phyloP scores from a whole-genome alignment of 2,113 vertebrate species.

The Delphinapterus leucas region DNA sequence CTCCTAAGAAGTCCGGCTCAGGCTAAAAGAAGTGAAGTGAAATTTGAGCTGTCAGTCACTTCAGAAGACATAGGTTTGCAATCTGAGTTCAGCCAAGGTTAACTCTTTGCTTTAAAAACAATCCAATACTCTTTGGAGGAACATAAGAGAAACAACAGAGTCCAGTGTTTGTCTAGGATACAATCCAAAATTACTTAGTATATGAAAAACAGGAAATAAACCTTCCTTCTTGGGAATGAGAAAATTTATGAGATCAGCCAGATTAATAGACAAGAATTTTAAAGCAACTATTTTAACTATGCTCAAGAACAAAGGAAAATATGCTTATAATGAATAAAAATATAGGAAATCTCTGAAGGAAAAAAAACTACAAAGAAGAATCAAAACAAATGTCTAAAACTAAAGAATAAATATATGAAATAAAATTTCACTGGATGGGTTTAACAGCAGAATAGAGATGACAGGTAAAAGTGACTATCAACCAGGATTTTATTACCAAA shows the following conservation, averaged over 20 bases:
- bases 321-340: not conserved
- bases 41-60: not conserved
- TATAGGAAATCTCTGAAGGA: not conserved
- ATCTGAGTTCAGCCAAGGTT: not conserved
- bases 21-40: not conserved
- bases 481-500: not conserved
- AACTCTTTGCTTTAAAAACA: constrained; percentile 23
- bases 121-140: not conserved
- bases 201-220: not conserved
- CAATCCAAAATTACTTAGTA: constrained; percentile 7
- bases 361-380: not conserved
- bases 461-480: not conserved
- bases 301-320: not conserved
- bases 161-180: not conserved
- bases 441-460: not conserved
- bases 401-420: constrained; percentile 11
- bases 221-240: not conserved
- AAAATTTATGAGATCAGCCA: not conserved
- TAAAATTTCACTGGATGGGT: not conserved
- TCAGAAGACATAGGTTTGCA: not conserved
- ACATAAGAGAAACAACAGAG: not conserved
- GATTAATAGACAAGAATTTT: not conserved
- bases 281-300: not conserved
- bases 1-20: not conserved
- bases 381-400: not conserved